These are phyloP conservation scores for Scaptomyza reducta DNA, from an alignment of 2,888 invertebrate genomes.

Conservation along the genomic window DNA sequence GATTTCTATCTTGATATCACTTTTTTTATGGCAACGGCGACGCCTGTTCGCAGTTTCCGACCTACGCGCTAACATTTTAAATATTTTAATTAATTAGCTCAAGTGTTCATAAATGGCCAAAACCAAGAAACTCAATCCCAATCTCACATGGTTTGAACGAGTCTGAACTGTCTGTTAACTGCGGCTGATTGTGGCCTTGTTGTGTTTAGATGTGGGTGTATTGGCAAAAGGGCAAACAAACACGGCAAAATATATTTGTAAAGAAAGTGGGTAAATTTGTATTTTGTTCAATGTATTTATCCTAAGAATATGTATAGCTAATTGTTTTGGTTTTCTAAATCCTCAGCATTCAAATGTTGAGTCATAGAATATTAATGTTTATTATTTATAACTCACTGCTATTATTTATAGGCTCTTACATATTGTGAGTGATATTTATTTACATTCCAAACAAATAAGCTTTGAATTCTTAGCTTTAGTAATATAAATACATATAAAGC, in stretches of 20 bases:
- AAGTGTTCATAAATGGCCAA: slow-evolving; percentile 36
- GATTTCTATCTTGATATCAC: slow-evolving; percentile 54
- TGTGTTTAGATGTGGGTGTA: slow-evolving; percentile 9
- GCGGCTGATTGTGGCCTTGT: slow-evolving; percentile 14
- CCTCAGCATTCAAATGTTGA: too few species aligned
- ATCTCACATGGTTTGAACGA: slow-evolving; percentile 2
- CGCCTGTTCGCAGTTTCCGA: slow-evolving; percentile 62
- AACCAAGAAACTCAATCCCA: slow-evolving; percentile 6
- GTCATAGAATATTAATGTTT: too few species aligned
- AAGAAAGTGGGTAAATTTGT: slow-evolving; percentile 13
- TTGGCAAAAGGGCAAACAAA: slow-evolving; percentile 19
- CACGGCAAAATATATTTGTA: neutral
- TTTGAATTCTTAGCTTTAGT: too few species aligned
- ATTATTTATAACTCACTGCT: neutral
- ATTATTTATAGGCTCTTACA: too few species aligned
- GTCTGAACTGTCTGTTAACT: slow-evolving; percentile 2
- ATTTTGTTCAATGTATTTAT: too few species aligned
- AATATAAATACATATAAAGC: neutral
- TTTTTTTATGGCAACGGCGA: slow-evolving; percentile 55
- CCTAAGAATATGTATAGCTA: too few species aligned
- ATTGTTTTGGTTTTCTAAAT: too few species aligned
- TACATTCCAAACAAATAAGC: too few species aligned
- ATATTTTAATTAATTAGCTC: slow-evolving; percentile 61
- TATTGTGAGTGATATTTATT: neutral
- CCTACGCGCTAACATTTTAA: slow-evolving; percentile 49